Conservation (phyloP, 2,113 vertebrate genomes). For the Podarcis cretensis region DNA sequence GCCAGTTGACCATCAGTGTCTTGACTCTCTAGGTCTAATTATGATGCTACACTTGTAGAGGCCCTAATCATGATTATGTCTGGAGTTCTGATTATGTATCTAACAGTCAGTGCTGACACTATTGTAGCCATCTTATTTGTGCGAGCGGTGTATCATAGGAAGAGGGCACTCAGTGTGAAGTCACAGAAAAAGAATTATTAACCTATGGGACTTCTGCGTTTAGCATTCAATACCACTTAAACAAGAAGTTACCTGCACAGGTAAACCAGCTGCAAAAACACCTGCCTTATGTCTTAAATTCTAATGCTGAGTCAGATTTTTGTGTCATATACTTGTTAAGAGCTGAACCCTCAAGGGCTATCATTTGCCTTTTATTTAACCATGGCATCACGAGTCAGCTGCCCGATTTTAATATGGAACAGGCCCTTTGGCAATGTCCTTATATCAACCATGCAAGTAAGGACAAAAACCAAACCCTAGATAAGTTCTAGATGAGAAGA, state of each 20-base stretch:
- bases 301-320: slow-evolving; percentile 1
- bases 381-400: not conserved
- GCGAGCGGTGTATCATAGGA: not conserved
- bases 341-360: not conserved
- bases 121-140: not conserved
- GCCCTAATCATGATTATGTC: not conserved
- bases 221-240: no score
- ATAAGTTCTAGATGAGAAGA: not conserved
- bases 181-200: not conserved
- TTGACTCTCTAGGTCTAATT: not conserved
- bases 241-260: not conserved
- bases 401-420: not conserved
- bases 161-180: not conserved
- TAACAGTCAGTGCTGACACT: not conserved
- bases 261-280: not conserved
- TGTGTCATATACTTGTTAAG: not conserved
- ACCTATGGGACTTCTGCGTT: no score
- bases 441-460: not conserved
- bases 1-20: no score
- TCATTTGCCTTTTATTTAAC: not conserved
- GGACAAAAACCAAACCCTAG: not conserved
- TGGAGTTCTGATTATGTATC: not conserved
- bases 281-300: not conserved
- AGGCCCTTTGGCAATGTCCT: not conserved
- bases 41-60: no score